A percentile compares a stretch with the other conserved stretches of the same genome.
Evolutionary conservation across 2,113 vertebrate species (phyloP).

Genomic region (Leptocoma aspasia): DNA sequence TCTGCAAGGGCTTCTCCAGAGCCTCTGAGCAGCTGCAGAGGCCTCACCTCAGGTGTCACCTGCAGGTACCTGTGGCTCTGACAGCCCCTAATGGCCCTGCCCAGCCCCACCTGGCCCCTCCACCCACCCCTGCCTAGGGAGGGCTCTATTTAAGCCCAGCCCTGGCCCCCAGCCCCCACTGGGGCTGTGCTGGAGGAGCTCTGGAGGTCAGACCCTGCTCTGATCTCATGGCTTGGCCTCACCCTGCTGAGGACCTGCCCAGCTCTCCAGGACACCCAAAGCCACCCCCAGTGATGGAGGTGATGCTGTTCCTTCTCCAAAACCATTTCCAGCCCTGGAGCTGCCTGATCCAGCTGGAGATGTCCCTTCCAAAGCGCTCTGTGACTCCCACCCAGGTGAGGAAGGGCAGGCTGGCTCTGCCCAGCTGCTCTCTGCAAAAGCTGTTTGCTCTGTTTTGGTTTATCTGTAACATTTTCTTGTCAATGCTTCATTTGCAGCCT

Average conservation of each 20-base stretch:
- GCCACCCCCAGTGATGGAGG: rapidly evolving
- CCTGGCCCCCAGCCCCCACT: rapidly evolving
- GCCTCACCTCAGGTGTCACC: not conserved
- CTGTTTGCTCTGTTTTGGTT: rapidly evolving
- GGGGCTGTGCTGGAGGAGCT: not conserved
- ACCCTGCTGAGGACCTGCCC: rapidly evolving
- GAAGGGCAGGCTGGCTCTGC: not conserved
- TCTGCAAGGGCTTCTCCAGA: not conserved
- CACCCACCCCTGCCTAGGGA: not conserved
- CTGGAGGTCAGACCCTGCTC: rapidly evolving
- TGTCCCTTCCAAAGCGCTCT: rapidly evolving
- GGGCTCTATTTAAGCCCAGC: not conserved
- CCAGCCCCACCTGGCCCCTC: not conserved
- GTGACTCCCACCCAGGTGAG: rapidly evolving
- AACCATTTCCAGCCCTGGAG: rapidly evolving
- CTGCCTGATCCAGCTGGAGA: rapidly evolving
- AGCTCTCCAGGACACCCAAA: not conserved
- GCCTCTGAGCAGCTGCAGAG: too few species aligned
- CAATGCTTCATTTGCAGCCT: not conserved
- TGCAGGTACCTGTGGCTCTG: not conserved
- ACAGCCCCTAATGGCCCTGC: not conserved
- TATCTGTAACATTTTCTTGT: rapidly evolving
- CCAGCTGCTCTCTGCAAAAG: not conserved
- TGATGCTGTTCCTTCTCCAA: too few species aligned
- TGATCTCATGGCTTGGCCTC: not conserved